Evolutionary conservation across 2,797 vertebrate species (phyloP).

Genomic region (Coilia nasus): DNA sequence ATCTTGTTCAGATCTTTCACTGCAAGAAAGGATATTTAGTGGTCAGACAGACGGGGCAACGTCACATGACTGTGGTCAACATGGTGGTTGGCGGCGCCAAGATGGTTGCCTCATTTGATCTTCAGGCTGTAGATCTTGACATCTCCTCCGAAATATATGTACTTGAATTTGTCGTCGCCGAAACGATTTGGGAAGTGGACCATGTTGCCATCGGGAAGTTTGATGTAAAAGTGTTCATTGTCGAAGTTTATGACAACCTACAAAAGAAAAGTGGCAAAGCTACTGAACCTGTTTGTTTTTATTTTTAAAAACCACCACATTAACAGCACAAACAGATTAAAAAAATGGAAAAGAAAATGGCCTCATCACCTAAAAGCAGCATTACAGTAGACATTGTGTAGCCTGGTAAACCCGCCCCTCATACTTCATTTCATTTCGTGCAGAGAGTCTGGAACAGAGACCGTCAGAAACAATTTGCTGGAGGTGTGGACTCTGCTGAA

Average conservation of each 20-base stretch:
- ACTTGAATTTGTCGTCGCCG: slow-evolving; percentile 72
- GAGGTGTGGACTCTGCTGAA: no score
- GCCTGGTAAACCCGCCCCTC: no score
- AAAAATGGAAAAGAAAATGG: no score
- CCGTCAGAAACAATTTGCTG: no score
- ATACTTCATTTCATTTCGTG: no score
- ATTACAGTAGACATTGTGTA: no score
- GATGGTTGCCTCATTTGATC: slow-evolving; percentile 61
- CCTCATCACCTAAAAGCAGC: no score
- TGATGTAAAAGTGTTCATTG: slow-evolving; percentile 71
- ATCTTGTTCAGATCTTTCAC: not conserved
- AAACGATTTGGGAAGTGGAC: slow-evolving; percentile 75
- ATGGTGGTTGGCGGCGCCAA: not conserved
- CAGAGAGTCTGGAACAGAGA: no score
- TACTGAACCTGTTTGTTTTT: not conserved
- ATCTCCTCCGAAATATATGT: slow-evolving; percentile 61
- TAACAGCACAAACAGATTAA: no score
- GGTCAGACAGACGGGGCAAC: not conserved
- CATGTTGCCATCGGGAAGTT: slow-evolving; percentile 70
- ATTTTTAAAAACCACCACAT: no score
- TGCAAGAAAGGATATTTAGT: not conserved
- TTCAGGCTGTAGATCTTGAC: slow-evolving; percentile 66
- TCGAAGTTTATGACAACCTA: slow-evolving; percentile 70
- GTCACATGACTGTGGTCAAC: not conserved
- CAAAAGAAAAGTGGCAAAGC: not conserved